Evolutionary conservation across 1,140 invertebrate species (phyloP), one percentile per base, ranked within the genome.

Genomic region (Copidosoma floridanum): DNA sequence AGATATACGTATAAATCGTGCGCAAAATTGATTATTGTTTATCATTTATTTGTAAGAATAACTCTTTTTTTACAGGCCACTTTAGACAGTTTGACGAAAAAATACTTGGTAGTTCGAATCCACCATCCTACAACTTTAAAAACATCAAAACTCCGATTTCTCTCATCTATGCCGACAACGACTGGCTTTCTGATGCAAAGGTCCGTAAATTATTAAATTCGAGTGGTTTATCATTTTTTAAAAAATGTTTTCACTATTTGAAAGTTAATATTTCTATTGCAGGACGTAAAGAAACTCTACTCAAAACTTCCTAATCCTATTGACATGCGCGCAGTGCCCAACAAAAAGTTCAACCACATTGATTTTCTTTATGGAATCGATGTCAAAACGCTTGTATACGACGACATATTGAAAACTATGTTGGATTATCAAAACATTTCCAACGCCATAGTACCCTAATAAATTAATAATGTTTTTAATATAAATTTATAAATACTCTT

Each of bases 361-460:
- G 87, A 89, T 63, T 89, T 85, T 64, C 71, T 88, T 10, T 89
- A 85, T 80, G 86, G 82, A 0, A 84, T 82, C 27, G 82, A 88
- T 57, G 85, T 82, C 0, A 81, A 83, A 27, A 71, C 70, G 29
- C 70, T 86, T 14, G 68, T 89, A 0, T 88, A 88, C 58, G 68
- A 83, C 37, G 74, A 84, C n/a, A 68, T 87, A 32, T 62, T 87
- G 35, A 80, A 80, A 35, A 82, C 85, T 43, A 82, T 85, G 67
- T 40, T 16, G 24, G 48, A 55, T 2, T 58, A 54, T n/a, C n/a
- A n/a, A n/a, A n/a, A n/a, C n/a, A n/a, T n/a, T n/a, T n/a, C n/a
- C n/a, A n/a, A n/a, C n/a, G n/a, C 21, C 43, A 24, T 4, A 38
- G 20, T 51, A 4, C 11, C 12, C 18, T 16, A 8, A 37, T 23